Conservation (phyloP, 1,140 invertebrate species). For the Drosophila pseudoobscura region DNA sequence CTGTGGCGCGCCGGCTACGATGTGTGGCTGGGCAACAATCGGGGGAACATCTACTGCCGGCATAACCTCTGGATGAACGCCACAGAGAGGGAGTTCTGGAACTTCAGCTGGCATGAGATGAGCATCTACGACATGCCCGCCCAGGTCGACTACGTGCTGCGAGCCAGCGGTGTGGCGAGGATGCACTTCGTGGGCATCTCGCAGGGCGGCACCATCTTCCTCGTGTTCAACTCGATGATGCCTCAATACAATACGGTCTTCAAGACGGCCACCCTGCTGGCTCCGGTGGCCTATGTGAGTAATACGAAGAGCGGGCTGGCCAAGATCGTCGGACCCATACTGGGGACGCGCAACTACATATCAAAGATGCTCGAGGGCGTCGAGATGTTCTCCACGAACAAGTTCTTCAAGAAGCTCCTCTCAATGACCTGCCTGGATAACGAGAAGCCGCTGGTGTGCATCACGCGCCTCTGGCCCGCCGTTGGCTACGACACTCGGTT, state of each 20-base stretch:
- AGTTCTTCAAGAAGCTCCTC: conserved; percentile 84
- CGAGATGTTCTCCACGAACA: conserved; percentile 85
- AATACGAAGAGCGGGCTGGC: conserved; percentile 83
- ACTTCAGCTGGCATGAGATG: conserved; percentile 89
- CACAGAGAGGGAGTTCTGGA: conserved; percentile 83
- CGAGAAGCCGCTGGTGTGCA: conserved; percentile 84
- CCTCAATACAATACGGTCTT: conserved; percentile 87
- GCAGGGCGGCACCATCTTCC: conserved; percentile 86
- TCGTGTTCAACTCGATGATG: conserved; percentile 84
- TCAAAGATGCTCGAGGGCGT: conserved; percentile 84
- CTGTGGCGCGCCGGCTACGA: conserved; percentile 89
- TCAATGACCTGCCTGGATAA: conserved; percentile 84
- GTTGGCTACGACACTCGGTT: conserved; percentile 84
- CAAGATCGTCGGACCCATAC: conserved; percentile 72
- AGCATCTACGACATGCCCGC: conserved; percentile 88
- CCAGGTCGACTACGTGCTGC: conserved; percentile 87
- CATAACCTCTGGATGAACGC: conserved; percentile 84
- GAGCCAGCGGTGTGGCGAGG: conserved; percentile 83
- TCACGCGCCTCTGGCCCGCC: conserved; percentile 85
- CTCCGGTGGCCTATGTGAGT: conserved; percentile 85
- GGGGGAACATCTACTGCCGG: conserved; percentile 88
- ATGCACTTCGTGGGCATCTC: conserved; percentile 84
- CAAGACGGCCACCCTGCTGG: conserved; percentile 84
- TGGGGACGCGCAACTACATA: conserved; percentile 79
- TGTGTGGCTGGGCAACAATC: conserved; percentile 90